A percentile compares a stretch with the other conserved stretches of the same genome.
These are phyloP conservation scores for Petrosia ficiformis DNA, from an alignment of 37 sponge, comb jelly and placozoan species.

Conservation along the genomic window DNA sequence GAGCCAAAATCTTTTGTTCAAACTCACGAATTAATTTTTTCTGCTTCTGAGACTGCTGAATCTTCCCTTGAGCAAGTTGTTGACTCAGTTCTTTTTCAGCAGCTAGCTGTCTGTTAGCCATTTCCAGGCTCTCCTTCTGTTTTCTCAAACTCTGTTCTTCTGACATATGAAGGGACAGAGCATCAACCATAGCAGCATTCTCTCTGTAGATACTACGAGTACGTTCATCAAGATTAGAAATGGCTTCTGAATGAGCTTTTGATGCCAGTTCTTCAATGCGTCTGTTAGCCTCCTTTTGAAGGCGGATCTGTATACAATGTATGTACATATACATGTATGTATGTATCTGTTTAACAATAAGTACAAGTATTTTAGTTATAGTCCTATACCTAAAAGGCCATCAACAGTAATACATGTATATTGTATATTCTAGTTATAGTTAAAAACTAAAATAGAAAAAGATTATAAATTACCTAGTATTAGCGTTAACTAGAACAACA, in stretches of 20 bases:
- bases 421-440: too few relatives aligned
- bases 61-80: conserved; percentile 47
- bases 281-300: conserved; percentile 89
- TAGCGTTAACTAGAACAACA: too few relatives aligned
- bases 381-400: too few relatives aligned
- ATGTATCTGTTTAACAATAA: too few relatives aligned
- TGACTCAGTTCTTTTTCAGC: conserved; percentile 41
- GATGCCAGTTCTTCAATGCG: conserved; percentile 87
- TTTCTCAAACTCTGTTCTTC: conserved; percentile 69
- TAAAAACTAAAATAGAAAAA: too few relatives aligned
- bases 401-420: too few relatives aligned
- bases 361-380: too few relatives aligned
- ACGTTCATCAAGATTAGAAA: conserved; percentile 83
- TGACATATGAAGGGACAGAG: conserved; percentile 77
- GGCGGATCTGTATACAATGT: conserved; percentile 31
- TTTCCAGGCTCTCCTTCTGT: conserved; percentile 29
- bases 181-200: conserved; percentile 80
- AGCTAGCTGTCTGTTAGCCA: conserved; percentile 42
- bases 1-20: conserved; percentile 19
- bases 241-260: conserved; percentile 89
- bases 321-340: too few relatives aligned
- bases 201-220: conserved; percentile 82
- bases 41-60: conserved; percentile 40
- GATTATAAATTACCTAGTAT: too few relatives aligned
- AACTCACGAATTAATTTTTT: conserved; percentile 43